phyloP scores from a whole-genome alignment of 2,888 invertebrate genomes.

The Melanostoma mellinum region DNA sequence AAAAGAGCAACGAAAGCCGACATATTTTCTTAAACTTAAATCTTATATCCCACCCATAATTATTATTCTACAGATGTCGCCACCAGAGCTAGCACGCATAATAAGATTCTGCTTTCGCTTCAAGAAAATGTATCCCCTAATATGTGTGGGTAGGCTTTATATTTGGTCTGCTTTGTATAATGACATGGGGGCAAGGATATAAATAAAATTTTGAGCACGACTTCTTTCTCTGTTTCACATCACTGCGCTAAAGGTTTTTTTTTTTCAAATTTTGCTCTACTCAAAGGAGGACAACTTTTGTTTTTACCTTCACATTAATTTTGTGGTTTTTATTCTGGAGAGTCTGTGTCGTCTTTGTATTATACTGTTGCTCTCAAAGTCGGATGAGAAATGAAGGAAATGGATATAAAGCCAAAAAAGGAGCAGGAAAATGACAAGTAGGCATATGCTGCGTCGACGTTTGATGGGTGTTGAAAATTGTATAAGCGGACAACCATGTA shows the following conservation, averaged over 20 bases:
- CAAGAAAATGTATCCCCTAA: background rate
- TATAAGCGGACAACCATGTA: slow-evolving; percentile 45
- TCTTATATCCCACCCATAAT: slow-evolving; percentile 59
- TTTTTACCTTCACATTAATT: slow-evolving; percentile 44
- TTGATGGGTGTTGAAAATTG: slow-evolving; percentile 11
- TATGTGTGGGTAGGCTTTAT: slow-evolving; percentile 27
- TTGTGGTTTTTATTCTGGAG: slow-evolving; percentile 25
- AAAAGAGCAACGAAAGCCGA: slow-evolving; percentile 34
- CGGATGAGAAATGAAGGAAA: slow-evolving; percentile 6
- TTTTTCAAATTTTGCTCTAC: background rate
- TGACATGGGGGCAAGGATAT: slow-evolving; percentile 53
- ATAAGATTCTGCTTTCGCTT: slow-evolving; percentile 58
- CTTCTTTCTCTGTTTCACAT: slow-evolving; percentile 44
- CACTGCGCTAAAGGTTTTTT: slow-evolving; percentile 45
- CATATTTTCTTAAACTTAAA: slow-evolving; percentile 50
- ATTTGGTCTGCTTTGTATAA: slow-evolving; percentile 26
- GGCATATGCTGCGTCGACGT: slow-evolving; percentile 9
- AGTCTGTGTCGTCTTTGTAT: slow-evolving; percentile 40
- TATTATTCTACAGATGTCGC: slow-evolving; percentile 72
- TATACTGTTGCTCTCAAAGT: slow-evolving; percentile 24
- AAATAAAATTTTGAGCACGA: slow-evolving; percentile 62
- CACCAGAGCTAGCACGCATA: slow-evolving; percentile 60
- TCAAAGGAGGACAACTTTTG: slow-evolving; percentile 31
- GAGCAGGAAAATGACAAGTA: slow-evolving; percentile 50
- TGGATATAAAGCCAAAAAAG: slow-evolving; percentile 63